Evolutionary conservation across 2,888 invertebrate genomes (phyloP).

Genomic region (Metellina segmentata): DNA sequence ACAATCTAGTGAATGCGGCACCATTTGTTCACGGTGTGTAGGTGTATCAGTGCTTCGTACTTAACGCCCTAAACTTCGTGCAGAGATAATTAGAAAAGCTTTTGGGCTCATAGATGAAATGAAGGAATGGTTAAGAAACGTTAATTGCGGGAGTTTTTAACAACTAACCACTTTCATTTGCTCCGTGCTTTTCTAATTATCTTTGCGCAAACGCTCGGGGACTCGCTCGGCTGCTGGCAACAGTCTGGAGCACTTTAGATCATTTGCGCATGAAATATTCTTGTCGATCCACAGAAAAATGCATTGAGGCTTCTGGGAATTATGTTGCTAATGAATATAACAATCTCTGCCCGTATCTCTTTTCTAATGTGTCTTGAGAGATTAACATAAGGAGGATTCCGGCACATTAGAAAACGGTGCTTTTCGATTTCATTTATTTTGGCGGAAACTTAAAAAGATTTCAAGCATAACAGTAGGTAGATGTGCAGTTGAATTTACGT

Average conservation of each 20-base stretch:
- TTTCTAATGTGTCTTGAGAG: too few species aligned
- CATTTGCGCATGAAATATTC: not conserved
- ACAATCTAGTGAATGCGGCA: too few species aligned
- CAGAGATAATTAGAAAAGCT: not conserved
- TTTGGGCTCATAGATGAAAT: not conserved
- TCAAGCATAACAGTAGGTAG: too few species aligned
- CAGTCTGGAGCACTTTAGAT: not conserved
- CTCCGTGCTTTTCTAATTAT: not conserved
- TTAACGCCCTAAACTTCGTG: not conserved
- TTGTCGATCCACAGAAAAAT: not conserved
- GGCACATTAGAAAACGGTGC: too few species aligned
- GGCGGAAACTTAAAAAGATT: too few species aligned
- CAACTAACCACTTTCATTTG: not conserved
- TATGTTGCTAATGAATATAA: not conserved
- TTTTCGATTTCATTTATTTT: too few species aligned
- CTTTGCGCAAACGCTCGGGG: not conserved
- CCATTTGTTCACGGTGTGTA: too few species aligned
- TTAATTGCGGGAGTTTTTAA: not conserved
- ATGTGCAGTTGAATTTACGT: too few species aligned
- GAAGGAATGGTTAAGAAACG: not conserved
- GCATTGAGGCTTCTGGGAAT: not conserved
- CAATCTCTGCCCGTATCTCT: not conserved
- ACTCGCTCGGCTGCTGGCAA: not conserved
- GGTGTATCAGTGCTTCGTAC: not conserved
- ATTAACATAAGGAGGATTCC: too few species aligned